A percentile compares a stretch with the other conserved stretches of the same genome.
These are phyloP conservation scores for Callopanchax toddi DNA, from an alignment of 2,113 vertebrate genomes.

Conservation along the genomic window DNA sequence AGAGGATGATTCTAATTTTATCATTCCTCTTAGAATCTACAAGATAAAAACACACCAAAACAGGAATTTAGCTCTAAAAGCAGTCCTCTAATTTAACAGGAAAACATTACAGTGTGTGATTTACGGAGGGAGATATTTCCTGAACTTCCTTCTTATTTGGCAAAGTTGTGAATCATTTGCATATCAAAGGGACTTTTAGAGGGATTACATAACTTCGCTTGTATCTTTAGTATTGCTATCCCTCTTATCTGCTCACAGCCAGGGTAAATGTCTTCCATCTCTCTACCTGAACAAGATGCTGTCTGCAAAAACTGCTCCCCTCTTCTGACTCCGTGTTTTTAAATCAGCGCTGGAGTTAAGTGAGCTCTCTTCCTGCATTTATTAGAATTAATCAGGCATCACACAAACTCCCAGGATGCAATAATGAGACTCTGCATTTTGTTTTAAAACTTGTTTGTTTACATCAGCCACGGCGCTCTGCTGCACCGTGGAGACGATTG, in stretches of 20 bases:
- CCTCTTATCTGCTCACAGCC: slow-evolving; percentile 28
- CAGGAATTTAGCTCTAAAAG: too few relatives aligned
- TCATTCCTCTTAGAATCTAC: too few relatives aligned
- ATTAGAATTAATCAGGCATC: slow-evolving; percentile 51
- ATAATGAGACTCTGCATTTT: slow-evolving; percentile 57
- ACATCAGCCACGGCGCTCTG: slow-evolving; percentile 44
- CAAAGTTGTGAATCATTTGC: slow-evolving; percentile 6
- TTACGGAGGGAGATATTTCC: neutral
- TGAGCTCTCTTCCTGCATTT: slow-evolving; percentile 43
- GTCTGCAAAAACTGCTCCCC: slow-evolving; percentile 15
- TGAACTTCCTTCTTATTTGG: neutral
- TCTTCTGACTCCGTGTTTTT: slow-evolving; percentile 15
- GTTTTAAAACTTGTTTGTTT: slow-evolving; percentile 56
- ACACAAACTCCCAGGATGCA: slow-evolving; percentile 32
- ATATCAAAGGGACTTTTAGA: slow-evolving; percentile 18
- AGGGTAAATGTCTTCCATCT: slow-evolving; percentile 25
- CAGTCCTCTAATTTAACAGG: neutral
- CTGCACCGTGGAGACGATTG: slow-evolving; percentile 35
- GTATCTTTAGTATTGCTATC: slow-evolving; percentile 42
- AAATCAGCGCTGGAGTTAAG: slow-evolving; percentile 38
- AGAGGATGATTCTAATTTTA: too few relatives aligned
- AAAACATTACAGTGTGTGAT: neutral
- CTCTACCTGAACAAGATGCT: slow-evolving; percentile 2
- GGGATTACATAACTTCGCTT: slow-evolving; percentile 31
- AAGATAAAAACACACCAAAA: too few relatives aligned